phyloP scores from a whole-genome alignment of 2,797 vertebrate species.

The Anas bahamensis region DNA sequence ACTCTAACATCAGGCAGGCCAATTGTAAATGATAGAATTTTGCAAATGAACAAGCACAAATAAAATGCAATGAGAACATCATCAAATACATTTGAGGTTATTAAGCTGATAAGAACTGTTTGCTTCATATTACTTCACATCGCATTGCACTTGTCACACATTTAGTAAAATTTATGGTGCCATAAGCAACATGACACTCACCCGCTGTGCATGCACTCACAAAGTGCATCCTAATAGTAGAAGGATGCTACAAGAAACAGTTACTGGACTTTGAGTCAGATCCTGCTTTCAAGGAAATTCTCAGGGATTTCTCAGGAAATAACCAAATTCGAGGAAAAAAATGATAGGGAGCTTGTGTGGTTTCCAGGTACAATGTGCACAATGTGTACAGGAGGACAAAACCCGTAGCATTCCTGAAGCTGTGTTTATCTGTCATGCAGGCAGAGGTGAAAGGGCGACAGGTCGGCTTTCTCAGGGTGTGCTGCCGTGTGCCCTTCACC shows the following conservation, averaged over 20 bases:
- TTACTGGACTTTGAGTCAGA: neutral
- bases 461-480: neutral
- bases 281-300: neutral
- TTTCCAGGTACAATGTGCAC: neutral
- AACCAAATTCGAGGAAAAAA: neutral
- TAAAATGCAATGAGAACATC: conserved; percentile 20
- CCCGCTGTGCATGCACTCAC: neutral
- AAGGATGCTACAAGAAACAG: neutral
- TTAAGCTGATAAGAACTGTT: neutral
- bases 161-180: neutral
- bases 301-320: neutral
- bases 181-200: neutral
- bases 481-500: neutral
- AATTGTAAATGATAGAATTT: conserved; percentile 33
- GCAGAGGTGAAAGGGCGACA: neutral
- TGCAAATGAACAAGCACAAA: conserved; percentile 29
- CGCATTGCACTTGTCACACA: neutral
- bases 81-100: neutral
- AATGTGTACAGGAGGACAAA: neutral
- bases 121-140: neutral
- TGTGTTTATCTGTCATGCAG: neutral
- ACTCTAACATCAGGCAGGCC: neutral
- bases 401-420: neutral
- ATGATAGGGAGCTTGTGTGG: neutral
- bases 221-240: neutral